Conservation (phyloP, 2,113 vertebrate genomes). For the Alces alces region DNA sequence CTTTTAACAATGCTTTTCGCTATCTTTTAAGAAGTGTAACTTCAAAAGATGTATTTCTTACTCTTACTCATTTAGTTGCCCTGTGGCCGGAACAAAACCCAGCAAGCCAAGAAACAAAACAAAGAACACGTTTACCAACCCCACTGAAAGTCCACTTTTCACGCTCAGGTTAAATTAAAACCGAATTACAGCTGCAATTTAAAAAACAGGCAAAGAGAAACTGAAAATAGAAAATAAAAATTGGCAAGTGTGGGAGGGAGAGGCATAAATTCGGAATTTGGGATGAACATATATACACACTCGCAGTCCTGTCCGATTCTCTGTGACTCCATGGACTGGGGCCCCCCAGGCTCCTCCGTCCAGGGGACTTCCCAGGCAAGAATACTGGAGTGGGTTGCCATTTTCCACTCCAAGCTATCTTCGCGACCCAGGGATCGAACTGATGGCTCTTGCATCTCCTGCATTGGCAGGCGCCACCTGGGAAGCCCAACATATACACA, state of each 20-base stretch:
- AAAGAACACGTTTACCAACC: background rate
- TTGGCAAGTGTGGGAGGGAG: background rate
- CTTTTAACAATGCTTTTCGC: background rate
- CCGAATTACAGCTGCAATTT: slow-evolving; percentile 5
- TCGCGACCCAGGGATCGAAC: background rate
- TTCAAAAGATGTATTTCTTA: background rate
- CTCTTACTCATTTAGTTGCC: background rate
- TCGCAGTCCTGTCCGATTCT: background rate
- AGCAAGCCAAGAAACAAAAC: background rate
- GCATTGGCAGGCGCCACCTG: background rate
- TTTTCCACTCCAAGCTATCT: background rate
- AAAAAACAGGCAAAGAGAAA: background rate
- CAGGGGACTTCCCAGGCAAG: background rate
- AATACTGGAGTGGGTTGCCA: background rate
- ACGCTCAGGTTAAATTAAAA: slow-evolving; percentile 14
- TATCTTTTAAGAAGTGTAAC: background rate
- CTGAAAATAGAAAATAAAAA: background rate
- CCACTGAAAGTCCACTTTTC: background rate
- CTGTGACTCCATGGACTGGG: background rate
- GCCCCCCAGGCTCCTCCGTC: background rate
- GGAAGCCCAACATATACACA: background rate
- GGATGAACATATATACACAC: background rate
- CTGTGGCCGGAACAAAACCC: background rate
- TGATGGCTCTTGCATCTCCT: background rate
- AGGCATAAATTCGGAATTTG: background rate